phyloP scores from a whole-genome alignment of 2,797 vertebrate species.

The Hybognathus amarus region DNA sequence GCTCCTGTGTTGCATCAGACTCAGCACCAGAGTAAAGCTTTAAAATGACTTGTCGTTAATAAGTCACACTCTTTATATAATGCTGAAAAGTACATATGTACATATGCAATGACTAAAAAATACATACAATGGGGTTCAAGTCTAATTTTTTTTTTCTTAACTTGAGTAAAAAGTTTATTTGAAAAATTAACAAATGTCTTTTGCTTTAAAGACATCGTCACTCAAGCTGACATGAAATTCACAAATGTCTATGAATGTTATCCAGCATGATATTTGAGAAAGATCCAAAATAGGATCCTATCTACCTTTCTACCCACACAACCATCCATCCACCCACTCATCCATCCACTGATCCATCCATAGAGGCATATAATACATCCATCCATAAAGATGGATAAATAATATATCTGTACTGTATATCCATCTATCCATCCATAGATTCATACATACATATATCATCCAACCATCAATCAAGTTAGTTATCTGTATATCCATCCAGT shows the following conservation, averaged over 20 bases:
- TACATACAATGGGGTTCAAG: neutral
- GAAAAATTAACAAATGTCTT: neutral
- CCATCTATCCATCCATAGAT: neutral
- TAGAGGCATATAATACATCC: too few species aligned
- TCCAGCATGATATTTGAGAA: neutral
- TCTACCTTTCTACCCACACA: neutral
- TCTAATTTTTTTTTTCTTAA: neutral
- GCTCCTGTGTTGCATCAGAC: conserved; percentile 56
- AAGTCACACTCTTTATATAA: conserved; percentile 4
- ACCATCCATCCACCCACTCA: rapidly evolving
- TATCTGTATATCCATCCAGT: too few species aligned
- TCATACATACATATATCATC: neutral
- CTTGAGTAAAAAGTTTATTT: neutral
- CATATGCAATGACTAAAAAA: neutral
- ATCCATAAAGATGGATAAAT: neutral
- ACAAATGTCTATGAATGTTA: neutral
- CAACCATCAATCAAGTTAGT: too few species aligned
- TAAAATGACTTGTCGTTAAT: neutral
- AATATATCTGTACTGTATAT: neutral
- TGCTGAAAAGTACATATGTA: neutral
- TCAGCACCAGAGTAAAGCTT: conserved; percentile 24
- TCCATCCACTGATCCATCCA: too few species aligned
- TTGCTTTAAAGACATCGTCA: neutral
- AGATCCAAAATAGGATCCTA: neutral
- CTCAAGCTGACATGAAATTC: neutral